Evolutionary conservation across 2,888 invertebrate genomes (phyloP).

Genomic region (Hetaerina titia): DNA sequence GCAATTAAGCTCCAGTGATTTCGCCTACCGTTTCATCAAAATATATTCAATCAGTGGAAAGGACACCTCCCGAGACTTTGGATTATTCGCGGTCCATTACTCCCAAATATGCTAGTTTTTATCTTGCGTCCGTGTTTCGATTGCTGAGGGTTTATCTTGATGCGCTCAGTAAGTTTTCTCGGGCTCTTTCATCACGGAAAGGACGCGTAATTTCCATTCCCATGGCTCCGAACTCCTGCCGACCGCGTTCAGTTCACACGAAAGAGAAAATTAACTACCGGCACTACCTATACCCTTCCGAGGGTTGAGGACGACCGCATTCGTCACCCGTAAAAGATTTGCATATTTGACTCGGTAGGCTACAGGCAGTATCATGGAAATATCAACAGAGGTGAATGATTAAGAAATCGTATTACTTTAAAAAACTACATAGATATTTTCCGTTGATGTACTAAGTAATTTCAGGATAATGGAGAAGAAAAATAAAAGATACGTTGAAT

Average conservation of each 20-base stretch:
- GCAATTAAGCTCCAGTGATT: background rate
- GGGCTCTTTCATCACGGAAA: background rate
- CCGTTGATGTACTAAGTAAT: no score
- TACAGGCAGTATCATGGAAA: no score
- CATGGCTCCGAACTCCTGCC: background rate
- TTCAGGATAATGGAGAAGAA: no score
- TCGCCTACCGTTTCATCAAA: background rate
- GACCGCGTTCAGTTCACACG: background rate
- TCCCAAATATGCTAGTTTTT: background rate
- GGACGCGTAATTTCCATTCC: background rate
- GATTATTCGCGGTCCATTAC: slow-evolving; percentile 17
- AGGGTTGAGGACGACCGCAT: no score
- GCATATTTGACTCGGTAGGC: no score
- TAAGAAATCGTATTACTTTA: no score
- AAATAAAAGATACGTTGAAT: no score
- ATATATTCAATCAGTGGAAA: slow-evolving; percentile 4
- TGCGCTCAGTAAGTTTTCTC: background rate
- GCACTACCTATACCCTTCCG: no score
- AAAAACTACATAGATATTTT: no score
- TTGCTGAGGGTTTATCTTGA: background rate
- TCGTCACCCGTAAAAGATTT: no score
- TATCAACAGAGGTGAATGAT: no score
- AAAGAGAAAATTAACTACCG: no score
- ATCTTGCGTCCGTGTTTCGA: background rate
- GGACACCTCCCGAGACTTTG: background rate